Evolutionary conservation across 2,113 vertebrate species (phyloP), one percentile per base, ranked within the genome.

Genomic region (Piprites chloris): DNA sequence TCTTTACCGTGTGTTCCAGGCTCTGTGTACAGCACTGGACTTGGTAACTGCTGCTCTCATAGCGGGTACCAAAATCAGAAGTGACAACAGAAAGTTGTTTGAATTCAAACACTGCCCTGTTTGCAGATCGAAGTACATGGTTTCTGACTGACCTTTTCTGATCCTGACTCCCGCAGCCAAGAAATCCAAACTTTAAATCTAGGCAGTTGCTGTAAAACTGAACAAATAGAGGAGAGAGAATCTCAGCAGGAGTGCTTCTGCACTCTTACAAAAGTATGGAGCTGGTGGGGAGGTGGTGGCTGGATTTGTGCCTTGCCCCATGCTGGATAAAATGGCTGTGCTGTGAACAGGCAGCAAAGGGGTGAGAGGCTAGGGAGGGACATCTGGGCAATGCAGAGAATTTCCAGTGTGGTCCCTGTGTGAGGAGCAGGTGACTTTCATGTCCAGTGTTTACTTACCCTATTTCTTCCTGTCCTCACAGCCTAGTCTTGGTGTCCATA

Each of bases 111-210:
- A 87, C 17, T 15, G 4, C 23, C 56, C 62, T 94, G 76, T 95
- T 90, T 93, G 78, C 90, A 87, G 93, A 85, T 77, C 3, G 0
- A 94, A 84, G 86, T 76, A 90, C 73, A 5, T 2, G 1, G 62
- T 37, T 91, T 44, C 87, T 89, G 75, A 68, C 81, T 89, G 73
- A 61, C 85, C 47, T 75, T 84, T 90, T 80, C 69, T 87, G 65
- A 71, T 87, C 53, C 76, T 67, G 46, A 55, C 28, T 90, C 56
- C 50, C 73, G 68, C 23, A 77, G 76, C 39, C 41, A 33, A 83
- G 37, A 79, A 88, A 93, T 77, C 32, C 61, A 92, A 61, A 78
- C 50, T 80, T 91, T 32, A 75, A 76, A 52, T 85, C 66, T 62
- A 61, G 28, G 41, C 32, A 61, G 69, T 74, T 89, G 72, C 69